A percentile compares a stretch with the other conserved stretches of the same genome.
Evolutionary conservation across 2,113 vertebrate genomes (phyloP).

Genomic region (Aspidoscelis tigris): DNA sequence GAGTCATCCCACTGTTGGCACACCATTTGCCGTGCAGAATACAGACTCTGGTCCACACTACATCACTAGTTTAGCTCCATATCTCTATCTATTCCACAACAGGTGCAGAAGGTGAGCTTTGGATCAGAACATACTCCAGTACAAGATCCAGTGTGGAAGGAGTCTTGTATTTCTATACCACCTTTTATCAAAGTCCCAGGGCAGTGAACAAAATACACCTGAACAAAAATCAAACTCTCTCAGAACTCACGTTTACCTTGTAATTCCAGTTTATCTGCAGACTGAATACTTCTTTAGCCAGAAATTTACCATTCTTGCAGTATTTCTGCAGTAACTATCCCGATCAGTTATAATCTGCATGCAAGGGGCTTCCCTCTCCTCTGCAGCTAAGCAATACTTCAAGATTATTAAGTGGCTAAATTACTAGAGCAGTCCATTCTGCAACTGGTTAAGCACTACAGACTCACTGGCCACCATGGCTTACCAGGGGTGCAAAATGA

Average conservation of each 20-base stretch:
- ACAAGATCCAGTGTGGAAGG: too few relatives aligned
- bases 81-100: too few relatives aligned
- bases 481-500: constrained; percentile 4
- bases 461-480: background rate
- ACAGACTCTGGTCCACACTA: too few relatives aligned
- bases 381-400: background rate
- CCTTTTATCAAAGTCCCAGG: background rate
- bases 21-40: too few relatives aligned
- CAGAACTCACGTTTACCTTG: background rate
- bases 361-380: background rate
- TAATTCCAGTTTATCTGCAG: background rate
- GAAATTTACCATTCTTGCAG: background rate
- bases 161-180: too few relatives aligned
- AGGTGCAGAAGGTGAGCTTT: too few relatives aligned
- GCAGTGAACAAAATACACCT: background rate
- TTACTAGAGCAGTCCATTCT: background rate
- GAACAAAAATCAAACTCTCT: background rate
- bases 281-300: background rate
- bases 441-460: background rate
- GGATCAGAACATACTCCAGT: too few relatives aligned
- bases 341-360: background rate
- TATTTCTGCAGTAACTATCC: background rate
- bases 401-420: background rate
- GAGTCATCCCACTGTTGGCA: too few relatives aligned
- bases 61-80: too few relatives aligned